Evolutionary conservation across 1,140 invertebrate species (phyloP).

Genomic region (Camponotus vicinus): DNA sequence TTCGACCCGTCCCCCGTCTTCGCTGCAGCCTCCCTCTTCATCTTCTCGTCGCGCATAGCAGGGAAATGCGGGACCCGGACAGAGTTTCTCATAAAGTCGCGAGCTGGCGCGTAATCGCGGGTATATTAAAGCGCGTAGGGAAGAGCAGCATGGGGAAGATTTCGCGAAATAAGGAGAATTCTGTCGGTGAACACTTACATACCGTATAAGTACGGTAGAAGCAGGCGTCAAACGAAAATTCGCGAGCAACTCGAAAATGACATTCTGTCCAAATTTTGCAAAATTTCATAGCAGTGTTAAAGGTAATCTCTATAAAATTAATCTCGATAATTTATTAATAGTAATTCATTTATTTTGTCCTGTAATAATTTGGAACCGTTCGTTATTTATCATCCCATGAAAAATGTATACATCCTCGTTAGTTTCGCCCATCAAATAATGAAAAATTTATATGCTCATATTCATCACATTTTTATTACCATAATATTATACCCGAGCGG

Average conservation of each 20-base stretch:
- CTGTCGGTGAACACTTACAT: slow-evolving; percentile 38
- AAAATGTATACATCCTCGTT: neutral
- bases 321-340: neutral
- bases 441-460: neutral
- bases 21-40: slow-evolving; percentile 8
- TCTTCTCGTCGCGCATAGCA: slow-evolving; percentile 31
- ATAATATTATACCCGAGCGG: neutral
- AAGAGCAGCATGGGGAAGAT: slow-evolving; percentile 64
- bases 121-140: slow-evolving; percentile 71
- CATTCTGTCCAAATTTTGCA: neutral
- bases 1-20: neutral
- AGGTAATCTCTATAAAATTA: neutral
- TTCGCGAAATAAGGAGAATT: slow-evolving; percentile 67
- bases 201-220: neutral
- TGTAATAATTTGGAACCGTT: too few species aligned
- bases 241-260: slow-evolving; percentile 27
- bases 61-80: slow-evolving; percentile 40
- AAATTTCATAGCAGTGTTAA: neutral
- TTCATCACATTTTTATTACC: neutral
- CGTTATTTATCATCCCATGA: neutral
- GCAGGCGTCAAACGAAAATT: slow-evolving; percentile 19
- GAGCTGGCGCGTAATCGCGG: slow-evolving; percentile 71
- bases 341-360: too few species aligned
- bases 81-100: slow-evolving; percentile 72
- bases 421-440: too few species aligned